Evolutionary conservation across 2,113 vertebrate genomes (phyloP), one percentile per base, ranked within the genome.

Genomic region (Ceratotherium simum): DNA sequence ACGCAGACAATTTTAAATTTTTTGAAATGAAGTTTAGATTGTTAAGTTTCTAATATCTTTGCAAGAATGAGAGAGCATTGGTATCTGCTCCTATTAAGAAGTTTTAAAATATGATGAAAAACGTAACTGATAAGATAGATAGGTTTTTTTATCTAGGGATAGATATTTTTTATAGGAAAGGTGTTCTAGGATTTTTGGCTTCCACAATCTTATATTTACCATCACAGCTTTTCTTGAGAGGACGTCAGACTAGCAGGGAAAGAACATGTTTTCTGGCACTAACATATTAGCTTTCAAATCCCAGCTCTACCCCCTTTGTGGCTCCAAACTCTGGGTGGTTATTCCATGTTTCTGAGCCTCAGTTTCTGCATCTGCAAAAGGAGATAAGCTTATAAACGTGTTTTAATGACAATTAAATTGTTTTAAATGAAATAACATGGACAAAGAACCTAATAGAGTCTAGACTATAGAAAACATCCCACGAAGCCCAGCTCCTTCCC

Each of bases 331-430:
- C 48, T 67, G 9, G 27, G n/a, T 51, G 69, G 18, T 79, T 27
- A 92, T 8, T 96, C 31, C 62, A 36, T 18, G 12, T 75, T 48
- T 73, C 48, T 51, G 29, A 58, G 46, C 42, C 67, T 94, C 36
- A 64, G 20, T 87, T 85, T 96, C 73, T 86, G 58, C 60, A 56
- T 78, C 25, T 48, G 60, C 42, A 89, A 97, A 94, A 64, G 6
- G n/a, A 90, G 21, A 12, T 90, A 46, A 56, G 14, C n/a, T 91
- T 81, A 39, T 20, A 69, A 90, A 56, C 3, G 60, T 20, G 54
- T 51, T 89, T 93, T 64, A 87, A 83, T 79, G 17, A 73, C 56
- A 92, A 83, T 36, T 67, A 88, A 95, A 58, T 92, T 76, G 42
- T 42, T 78, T 75, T 54, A 51, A 39, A 39, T 86, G 11, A 92